phyloP scores from a whole-genome alignment of 2,113 vertebrate genomes.

The Otus sunia region DNA sequence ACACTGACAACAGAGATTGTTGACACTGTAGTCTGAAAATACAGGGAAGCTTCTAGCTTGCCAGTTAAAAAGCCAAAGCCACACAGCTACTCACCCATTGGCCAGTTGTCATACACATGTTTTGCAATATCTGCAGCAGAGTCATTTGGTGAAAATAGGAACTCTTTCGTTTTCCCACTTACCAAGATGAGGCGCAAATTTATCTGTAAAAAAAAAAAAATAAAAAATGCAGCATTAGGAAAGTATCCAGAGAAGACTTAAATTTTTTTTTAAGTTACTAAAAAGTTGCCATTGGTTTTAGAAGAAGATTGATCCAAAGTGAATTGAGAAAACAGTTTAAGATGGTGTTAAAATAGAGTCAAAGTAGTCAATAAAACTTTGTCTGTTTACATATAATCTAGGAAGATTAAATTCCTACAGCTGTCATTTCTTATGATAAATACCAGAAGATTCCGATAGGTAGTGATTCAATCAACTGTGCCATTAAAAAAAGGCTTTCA shows the following conservation, averaged over 20 bases:
- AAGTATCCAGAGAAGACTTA: not conserved
- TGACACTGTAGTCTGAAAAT: not conserved
- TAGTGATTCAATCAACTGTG: not conserved
- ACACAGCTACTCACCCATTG: conserved; percentile 87
- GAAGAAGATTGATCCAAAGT: not conserved
- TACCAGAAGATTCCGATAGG: not conserved
- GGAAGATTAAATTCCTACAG: not conserved
- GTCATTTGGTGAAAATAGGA: conserved; percentile 95
- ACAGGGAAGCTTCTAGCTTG: not conserved
- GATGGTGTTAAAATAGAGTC: not conserved
- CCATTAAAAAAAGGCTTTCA: not conserved
- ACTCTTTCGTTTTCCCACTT: conserved; percentile 98
- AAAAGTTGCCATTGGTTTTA: not conserved
- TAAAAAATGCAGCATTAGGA: not conserved
- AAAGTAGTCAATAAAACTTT: not conserved
- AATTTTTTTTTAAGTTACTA: not conserved
- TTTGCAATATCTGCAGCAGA: conserved; percentile 97
- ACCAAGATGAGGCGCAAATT: conserved; percentile 97
- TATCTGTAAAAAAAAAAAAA: conserved; percentile 79
- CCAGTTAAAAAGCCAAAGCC: not conserved
- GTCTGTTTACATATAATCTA: not conserved
- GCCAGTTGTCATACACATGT: conserved; percentile 98
- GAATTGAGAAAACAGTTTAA: not conserved
- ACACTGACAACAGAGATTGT: not conserved
- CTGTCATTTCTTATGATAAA: not conserved